Base-by-base conservation (phyloP, 2,888 invertebrate species). In the Eilema depressum region DNA sequence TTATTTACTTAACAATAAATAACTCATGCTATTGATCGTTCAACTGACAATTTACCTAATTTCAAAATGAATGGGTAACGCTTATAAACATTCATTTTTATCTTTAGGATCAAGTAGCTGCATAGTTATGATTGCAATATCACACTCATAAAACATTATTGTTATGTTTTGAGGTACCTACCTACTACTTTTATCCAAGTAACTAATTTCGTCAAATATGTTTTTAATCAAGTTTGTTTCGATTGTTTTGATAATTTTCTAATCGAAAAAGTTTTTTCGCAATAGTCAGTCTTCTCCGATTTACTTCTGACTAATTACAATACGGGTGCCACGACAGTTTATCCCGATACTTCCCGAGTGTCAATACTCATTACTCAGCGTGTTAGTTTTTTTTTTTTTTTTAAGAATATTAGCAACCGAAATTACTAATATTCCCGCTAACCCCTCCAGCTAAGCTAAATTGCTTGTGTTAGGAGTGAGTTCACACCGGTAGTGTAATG, bases 101-200 rank as follows among this genome's bases (percentile, higher is more conserved):
- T 26, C 14, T 59, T 4, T 59, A 59, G 59, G 26, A 59, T 26
- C 3, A 14, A 17, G 17, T 59, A 59, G 59, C 53, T 53, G 53
- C 53, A n/a, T 53, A 53, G 47, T 53, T n/a, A 8, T n/a, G n/a
- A 53, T n/a, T 53, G 53, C n/a, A 53, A 53, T n/a, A 47, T 47
- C 47, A n/a, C 53, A n/a, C 53, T 53, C 53, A 53, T 53, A n/a
- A 53, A n/a, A 53, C 53, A 53, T 53, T 53, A 53, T 17, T n/a
- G 20, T 47, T 20, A 20, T 47, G 5, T 47, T 47, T 20, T 47
- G 5, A 20, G n/a, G 20, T n/a, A 53, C n/a, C 53, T 53, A 53
- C 53, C 53, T n/a, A 53, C 53, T 53, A 53, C 53, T n/a, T 53
- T 53, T 20, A 8, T 10, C 3, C 20, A 53, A 53, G 53, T 53